Conservation (phyloP, 2,888 invertebrate species). For the Stenurella melanura region DNA sequence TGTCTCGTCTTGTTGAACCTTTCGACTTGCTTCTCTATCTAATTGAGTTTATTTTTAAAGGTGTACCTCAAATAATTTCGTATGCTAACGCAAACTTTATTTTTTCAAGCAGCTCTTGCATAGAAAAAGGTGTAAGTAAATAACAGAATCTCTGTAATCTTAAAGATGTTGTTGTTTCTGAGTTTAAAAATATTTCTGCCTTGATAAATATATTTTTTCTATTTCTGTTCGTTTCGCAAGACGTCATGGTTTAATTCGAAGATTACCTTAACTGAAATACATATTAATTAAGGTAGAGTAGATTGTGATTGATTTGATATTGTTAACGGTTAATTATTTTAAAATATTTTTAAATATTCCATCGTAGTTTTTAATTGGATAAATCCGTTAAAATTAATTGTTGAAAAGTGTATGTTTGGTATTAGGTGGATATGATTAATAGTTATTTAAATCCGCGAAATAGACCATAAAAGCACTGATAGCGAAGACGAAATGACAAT, state of each 20-base stretch:
- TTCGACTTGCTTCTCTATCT: neutral
- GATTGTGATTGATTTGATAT: neutral
- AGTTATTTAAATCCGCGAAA: neutral
- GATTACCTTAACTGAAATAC: neutral
- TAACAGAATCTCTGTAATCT: neutral
- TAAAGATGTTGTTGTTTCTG: conserved; percentile 16
- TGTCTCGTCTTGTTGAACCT: conserved; percentile 13
- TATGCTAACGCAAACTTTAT: neutral
- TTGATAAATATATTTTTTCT: conserved; percentile 15
- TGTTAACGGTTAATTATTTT: neutral
- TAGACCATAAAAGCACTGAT: no score
- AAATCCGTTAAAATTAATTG: neutral
- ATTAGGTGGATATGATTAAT: neutral
- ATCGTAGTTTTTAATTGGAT: neutral
- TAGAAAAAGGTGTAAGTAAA: conserved; percentile 35
- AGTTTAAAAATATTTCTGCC: conserved; percentile 11
- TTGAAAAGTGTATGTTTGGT: neutral
- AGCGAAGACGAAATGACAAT: no score
- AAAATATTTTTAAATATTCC: neutral
- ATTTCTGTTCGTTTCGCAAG: neutral
- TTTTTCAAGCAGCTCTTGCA: conserved; percentile 28
- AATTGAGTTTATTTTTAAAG: conserved; percentile 31
- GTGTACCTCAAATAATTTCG: conserved; percentile 16
- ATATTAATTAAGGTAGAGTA: conserved; percentile 1
- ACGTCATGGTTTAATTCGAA: neutral